A percentile compares a stretch with the other conserved stretches of the same genome.
Evolutionary conservation across 2,888 invertebrate species (phyloP).

Genomic region (Drosophila crucigera): DNA sequence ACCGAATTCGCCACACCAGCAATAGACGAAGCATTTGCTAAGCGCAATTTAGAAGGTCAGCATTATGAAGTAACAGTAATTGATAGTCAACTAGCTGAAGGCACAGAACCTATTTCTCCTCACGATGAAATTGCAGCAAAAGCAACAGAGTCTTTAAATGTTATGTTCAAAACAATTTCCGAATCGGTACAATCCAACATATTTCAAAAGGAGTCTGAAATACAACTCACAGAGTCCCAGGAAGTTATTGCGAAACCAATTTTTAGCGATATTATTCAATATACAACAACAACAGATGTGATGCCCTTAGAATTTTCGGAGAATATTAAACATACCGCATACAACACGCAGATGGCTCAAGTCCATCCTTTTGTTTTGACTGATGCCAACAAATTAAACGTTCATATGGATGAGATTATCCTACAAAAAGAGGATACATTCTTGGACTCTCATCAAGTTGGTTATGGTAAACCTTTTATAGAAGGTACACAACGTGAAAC

Average conservation of each 20-base stretch:
- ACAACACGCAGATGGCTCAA: conserved; percentile 25
- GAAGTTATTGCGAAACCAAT: conserved; percentile 48
- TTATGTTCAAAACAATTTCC: conserved; percentile 54
- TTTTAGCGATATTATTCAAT: conserved; percentile 56
- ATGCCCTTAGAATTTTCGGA: conserved; percentile 58
- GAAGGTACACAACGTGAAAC: conserved; percentile 73
- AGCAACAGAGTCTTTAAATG: conserved; percentile 55
- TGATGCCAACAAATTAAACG: conserved; percentile 53
- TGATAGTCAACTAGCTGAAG: conserved; percentile 63
- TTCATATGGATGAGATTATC: conserved; percentile 52
- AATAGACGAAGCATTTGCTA: conserved; percentile 26
- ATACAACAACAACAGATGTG: conserved; percentile 56
- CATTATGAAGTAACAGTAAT: conserved; percentile 62
- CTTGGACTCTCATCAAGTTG: conserved; percentile 8
- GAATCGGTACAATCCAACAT: conserved; percentile 45
- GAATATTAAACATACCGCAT: conserved; percentile 17
- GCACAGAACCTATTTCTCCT: conserved; percentile 27
- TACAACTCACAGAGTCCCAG: conserved; percentile 23
- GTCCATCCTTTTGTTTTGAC: conserved; percentile 20
- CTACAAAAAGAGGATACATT: conserved; percentile 66
- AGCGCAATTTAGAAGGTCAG: conserved; percentile 47
- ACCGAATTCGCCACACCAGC: conserved; percentile 22
- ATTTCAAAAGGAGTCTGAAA: conserved; percentile 63
- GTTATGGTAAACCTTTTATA: conserved; percentile 66
- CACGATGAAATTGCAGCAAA: conserved; percentile 14